Evolutionary conservation across 2,888 invertebrate species (phyloP).

Genomic region (Aspidiotus destructor): DNA sequence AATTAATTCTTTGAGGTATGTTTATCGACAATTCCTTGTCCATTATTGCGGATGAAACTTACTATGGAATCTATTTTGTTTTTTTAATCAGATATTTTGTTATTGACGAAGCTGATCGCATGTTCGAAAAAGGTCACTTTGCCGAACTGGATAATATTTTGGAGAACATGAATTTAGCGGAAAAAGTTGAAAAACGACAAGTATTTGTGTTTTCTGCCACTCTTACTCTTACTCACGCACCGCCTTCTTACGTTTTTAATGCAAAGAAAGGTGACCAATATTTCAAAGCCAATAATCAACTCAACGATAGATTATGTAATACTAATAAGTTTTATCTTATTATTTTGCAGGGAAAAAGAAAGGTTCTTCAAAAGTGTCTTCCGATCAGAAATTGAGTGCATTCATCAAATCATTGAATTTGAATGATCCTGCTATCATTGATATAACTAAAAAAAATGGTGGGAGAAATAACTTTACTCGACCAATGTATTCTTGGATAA

Average conservation of each 20-base stretch:
- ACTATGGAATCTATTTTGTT: background rate
- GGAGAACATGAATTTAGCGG: conserved; percentile 61
- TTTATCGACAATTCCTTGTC: background rate
- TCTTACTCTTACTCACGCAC: conserved; percentile 78
- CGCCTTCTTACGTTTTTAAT: conserved; percentile 56
- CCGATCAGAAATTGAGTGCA: conserved; percentile 64
- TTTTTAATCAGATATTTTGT: conserved; percentile 62
- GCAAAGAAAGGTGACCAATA: conserved; percentile 34
- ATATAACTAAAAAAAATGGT: conserved; percentile 73
- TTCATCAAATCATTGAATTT: conserved; percentile 74
- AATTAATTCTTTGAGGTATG: conserved; percentile 58
- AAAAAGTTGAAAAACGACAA: conserved; percentile 57
- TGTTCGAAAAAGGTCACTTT: conserved; percentile 95
- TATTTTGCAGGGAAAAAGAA: conserved; percentile 41
- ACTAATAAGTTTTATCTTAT: conserved; percentile 14
- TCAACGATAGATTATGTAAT: background rate
- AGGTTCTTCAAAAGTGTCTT: conserved; percentile 46
- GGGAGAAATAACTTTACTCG: conserved; percentile 31
- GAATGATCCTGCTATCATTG: conserved; percentile 83
- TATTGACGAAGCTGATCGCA: conserved; percentile 96
- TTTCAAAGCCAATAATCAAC: conserved; percentile 7
- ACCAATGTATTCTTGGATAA: background rate
- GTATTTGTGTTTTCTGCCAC: conserved; percentile 98
- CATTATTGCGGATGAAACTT: background rate
- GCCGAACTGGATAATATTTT: conserved; percentile 76